These are phyloP conservation scores for Marasmarcha lunaedactyla DNA, from an alignment of 2,888 invertebrate species.

Conservation along the genomic window DNA sequence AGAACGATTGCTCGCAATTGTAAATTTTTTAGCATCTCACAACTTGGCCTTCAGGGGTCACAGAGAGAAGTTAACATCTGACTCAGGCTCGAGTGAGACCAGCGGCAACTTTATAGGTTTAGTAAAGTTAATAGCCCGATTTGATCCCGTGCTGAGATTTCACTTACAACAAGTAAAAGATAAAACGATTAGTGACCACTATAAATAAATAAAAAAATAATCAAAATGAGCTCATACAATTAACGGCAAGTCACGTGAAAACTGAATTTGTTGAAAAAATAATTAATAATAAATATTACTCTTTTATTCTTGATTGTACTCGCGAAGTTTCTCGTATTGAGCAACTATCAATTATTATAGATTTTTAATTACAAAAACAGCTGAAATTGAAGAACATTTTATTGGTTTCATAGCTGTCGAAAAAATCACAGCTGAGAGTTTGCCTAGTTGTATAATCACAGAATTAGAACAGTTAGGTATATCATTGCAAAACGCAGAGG, in stretches of 20 bases:
- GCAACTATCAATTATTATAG: slow-evolving; percentile 14
- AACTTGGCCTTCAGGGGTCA: too few relatives aligned
- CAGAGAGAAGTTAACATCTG: slow-evolving; percentile 7
- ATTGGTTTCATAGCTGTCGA: slow-evolving; percentile 7
- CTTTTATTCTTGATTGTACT: slow-evolving; percentile 14
- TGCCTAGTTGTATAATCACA: slow-evolving; percentile 5
- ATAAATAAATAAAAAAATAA: slow-evolving; percentile 14
- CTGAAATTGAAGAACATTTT: too few relatives aligned
- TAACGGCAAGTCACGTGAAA: slow-evolving; percentile 10
- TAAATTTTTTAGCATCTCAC: slow-evolving; percentile 12
- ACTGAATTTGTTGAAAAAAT: slow-evolving; percentile 8
- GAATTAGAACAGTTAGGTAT: too few relatives aligned
- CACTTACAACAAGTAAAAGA: too few relatives aligned
- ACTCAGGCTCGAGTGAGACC: slow-evolving; percentile 7
- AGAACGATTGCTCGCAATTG: too few relatives aligned
- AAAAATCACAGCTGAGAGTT: slow-evolving; percentile 8
- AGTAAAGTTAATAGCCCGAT: too few relatives aligned
- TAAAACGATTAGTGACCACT: slow-evolving; percentile 9
- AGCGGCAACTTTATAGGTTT: slow-evolving; percentile 9
- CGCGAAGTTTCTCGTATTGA: slow-evolving; percentile 12
- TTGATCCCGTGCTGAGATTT: too few relatives aligned
- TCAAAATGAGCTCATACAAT: slow-evolving; percentile 15
- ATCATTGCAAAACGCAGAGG: slow-evolving; percentile 6
- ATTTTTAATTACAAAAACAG: slow-evolving; percentile 13
- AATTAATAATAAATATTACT: slow-evolving; percentile 9